These are phyloP conservation scores for Drosophila rubida DNA, from an alignment of 2,888 invertebrate genomes.

Conservation along the genomic window DNA sequence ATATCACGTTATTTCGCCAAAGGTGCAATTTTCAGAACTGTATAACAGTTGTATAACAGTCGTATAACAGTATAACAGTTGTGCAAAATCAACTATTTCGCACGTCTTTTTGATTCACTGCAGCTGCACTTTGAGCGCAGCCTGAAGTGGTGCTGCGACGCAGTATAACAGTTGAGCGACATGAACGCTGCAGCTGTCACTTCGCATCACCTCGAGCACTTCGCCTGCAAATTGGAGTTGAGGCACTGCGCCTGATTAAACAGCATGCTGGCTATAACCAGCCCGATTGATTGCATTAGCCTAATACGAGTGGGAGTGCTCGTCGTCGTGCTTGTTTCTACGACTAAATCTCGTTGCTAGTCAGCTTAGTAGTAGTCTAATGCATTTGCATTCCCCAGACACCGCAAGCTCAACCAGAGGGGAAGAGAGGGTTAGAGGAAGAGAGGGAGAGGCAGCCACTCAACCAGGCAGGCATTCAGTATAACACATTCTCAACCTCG, in stretches of 20 bases:
- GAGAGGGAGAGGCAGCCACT: background rate
- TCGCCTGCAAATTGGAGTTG: background rate
- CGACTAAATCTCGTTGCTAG: slow-evolving; percentile 35
- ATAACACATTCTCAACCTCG: slow-evolving; percentile 26
- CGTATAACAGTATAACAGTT: background rate
- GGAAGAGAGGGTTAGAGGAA: background rate
- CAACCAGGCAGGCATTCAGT: slow-evolving; percentile 6
- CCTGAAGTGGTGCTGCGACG: background rate
- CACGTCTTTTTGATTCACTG: too few species aligned
- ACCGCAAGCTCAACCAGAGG: background rate
- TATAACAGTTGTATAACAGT: background rate
- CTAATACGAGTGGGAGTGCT: slow-evolving; percentile 8
- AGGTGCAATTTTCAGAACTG: background rate
- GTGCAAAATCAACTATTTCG: background rate
- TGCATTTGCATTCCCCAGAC: slow-evolving; percentile 56
- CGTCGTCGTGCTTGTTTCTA: slow-evolving; percentile 5
- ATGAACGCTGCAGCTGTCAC: background rate
- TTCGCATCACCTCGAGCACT: background rate
- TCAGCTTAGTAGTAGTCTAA: slow-evolving; percentile 57
- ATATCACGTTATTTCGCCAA: too few species aligned
- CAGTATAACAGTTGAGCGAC: background rate
- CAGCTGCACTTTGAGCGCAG: too few species aligned
- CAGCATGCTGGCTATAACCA: background rate
- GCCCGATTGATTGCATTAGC: slow-evolving; percentile 28
- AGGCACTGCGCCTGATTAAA: background rate